Base-by-base conservation (phyloP, 1,140 invertebrate genomes). In the Helicoverpa zea region DNA sequence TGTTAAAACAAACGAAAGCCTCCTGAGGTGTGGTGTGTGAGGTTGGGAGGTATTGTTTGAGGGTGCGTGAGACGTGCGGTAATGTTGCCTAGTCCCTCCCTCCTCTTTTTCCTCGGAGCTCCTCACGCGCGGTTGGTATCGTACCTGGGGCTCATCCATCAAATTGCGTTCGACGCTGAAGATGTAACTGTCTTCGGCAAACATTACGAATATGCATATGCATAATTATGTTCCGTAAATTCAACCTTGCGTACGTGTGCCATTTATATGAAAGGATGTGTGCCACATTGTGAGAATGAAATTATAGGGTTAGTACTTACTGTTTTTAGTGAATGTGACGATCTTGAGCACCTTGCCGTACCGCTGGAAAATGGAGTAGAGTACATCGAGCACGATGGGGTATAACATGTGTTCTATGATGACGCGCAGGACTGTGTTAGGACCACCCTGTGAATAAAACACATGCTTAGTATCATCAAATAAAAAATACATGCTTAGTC, bases 281-380 rank as follows among this genome's bases (percentile, higher is more conserved):
- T 35, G 9, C 9, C 11, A 51, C 9, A 68, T 18, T 49, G 5
- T 14, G 49, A 29, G 14, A 70, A 51, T 70, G 23, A 51, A 9
- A n/a, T 4, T 18, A 68, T 18, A 23, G 74, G 49, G 79, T 63
- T 73, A 51, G 81, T 91, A 98, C 98, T 98, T 96, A 99, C 98
- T 99, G 95, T 99, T 99, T 96, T 99, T 99, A 87, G 98, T 99
- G 96, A 99, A 99, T 84, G 99, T 99, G 90, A 99, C 99, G 88
- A 99, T 99, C 95, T 99, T 99, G 86, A 99, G 96, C 88, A 99
- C 98, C 96, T 99, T 99, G 85, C 99, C 99, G 92, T 98, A 99
- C 84, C 99, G 97, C 87, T 98, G 98, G 96, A 99, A 99, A 91
- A 99, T 99, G 97, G 99, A 97, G 96, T 99, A 98, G 79, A 99